These are phyloP conservation scores for Athalia rosae DNA, from an alignment of 2,888 invertebrate genomes.

Conservation along the genomic window DNA sequence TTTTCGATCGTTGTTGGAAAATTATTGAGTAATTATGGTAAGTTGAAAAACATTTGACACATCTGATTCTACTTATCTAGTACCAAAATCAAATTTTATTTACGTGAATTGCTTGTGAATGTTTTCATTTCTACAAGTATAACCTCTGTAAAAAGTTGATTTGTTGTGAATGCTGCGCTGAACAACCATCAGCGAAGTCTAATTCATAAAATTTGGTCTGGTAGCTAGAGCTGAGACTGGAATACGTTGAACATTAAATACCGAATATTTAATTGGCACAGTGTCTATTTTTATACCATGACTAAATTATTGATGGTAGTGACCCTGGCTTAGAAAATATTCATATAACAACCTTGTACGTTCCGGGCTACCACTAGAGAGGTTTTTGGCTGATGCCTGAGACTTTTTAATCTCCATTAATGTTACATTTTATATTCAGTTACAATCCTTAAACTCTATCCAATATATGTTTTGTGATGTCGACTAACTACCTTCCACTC, in stretches of 20 bases:
- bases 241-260: background rate
- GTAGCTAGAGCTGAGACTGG: background rate
- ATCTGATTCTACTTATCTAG: background rate
- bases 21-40: constrained; percentile 62
- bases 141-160: constrained; percentile 25
- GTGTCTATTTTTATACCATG: constrained; percentile 24
- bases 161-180: background rate
- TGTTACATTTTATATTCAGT: too few species aligned
- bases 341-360: background rate
- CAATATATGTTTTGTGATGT: background rate
- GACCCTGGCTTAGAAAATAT: constrained; percentile 24
- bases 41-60: constrained; percentile 36
- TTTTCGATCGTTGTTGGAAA: constrained; percentile 61
- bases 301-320: constrained; percentile 33
- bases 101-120: background rate
- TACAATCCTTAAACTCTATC: too few species aligned
- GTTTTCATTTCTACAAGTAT: background rate
- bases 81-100: background rate
- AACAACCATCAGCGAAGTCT: background rate
- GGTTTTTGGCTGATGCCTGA: too few species aligned
- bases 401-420: too few species aligned
- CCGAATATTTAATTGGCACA: too few species aligned
- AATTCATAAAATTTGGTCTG: background rate
- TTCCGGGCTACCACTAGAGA: too few species aligned
- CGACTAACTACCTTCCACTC: constrained; percentile 28